Base-by-base conservation (phyloP, 2,797 vertebrate species). In the Amazonetta brasiliensis region DNA sequence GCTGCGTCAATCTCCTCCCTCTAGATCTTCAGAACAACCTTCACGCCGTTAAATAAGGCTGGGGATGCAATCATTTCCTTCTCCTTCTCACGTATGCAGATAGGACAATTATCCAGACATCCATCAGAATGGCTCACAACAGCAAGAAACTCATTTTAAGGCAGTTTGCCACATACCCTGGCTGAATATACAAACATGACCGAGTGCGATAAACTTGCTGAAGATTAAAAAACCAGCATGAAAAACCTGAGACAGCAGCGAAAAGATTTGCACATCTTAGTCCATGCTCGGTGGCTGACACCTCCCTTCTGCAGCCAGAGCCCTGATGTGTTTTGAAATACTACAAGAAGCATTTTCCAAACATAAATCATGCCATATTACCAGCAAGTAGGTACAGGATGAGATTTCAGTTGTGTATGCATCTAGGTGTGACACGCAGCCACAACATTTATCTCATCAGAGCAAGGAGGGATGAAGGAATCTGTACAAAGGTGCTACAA, bases 1-100 rank as follows among this genome's bases (percentile, higher is more conserved):
- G 78, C 76, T 87, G 79, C 12, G 4, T 73, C 89, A 94, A 30
- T 85, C 78, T 77, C 91, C 92, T 96, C 94, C 87, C 91, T 94
- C 39, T 46, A 92, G 67, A 74, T 87, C 87, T 93, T 84, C 82
- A 63, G 85, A 83, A 31, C 64, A 85, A 85, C 85, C 87, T 87
- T 67, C 79, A 6, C 31, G 74, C 72, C 68, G 56, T 12, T 8
- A 22, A 84, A 82, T 7, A 62, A 85, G 75, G 59, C 41, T 20
- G 2, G 18, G 55, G 67, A n/a, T 37, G 50, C n/a, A 59, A 83
- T 85, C 21, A 67, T 31, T 85, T 91, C 93, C 86, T 66, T 41
- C 85, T 86, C 73, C 87, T 63, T 12, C 8, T 64, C 44, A 1
- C 55, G 64, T 9, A 68, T 48, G 82, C 79, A 94, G 89, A 91